Evolutionary conservation across 2,888 invertebrate genomes (phyloP).

Genomic region (Hoplodrina blanda): DNA sequence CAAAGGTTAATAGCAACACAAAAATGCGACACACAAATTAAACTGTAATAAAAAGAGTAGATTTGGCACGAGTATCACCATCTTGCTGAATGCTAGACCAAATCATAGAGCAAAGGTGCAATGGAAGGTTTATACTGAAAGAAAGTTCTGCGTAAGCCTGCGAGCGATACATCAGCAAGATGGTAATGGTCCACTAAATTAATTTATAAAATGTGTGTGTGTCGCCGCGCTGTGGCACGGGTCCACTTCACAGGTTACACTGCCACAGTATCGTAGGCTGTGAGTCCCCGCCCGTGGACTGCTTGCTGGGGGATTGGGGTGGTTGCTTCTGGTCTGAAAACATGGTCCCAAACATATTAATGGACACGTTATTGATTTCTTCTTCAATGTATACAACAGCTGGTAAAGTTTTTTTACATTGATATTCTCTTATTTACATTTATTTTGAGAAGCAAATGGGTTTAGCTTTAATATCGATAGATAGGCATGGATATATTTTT

Average conservation of each 20-base stretch:
- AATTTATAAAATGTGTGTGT: constrained; percentile 61
- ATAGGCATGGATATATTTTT: constrained; percentile 33
- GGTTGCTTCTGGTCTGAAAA: constrained; percentile 96
- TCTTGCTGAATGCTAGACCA: constrained; percentile 74
- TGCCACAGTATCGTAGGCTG: constrained; percentile 99
- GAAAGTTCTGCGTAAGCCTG: constrained; percentile 63
- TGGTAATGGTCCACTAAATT: constrained; percentile 75
- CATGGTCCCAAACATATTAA: constrained; percentile 41
- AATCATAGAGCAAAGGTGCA: constrained; percentile 66
- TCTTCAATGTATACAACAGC: constrained; percentile 11
- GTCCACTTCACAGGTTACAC: constrained; percentile 96
- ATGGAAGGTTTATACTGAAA: constrained; percentile 61
- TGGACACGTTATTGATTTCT: neutral
- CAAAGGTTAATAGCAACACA: constrained; percentile 78
- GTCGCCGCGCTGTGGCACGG: constrained; percentile 62
- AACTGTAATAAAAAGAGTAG: constrained; percentile 62
- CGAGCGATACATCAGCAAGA: constrained; percentile 75
- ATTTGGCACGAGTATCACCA: constrained; percentile 83
- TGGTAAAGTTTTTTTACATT: constrained; percentile 14
- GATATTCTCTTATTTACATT: constrained; percentile 2
- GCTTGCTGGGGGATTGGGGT: constrained; percentile 95
- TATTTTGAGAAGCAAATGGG: constrained; percentile 29
- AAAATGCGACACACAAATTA: constrained; percentile 79
- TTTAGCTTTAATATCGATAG: constrained; percentile 13
- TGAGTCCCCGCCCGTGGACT: constrained; percentile 95